A percentile compares a stretch with the other conserved stretches of the same genome.
Evolutionary conservation across 2,888 invertebrate species (phyloP).

Genomic region (Melanostoma mellinum): DNA sequence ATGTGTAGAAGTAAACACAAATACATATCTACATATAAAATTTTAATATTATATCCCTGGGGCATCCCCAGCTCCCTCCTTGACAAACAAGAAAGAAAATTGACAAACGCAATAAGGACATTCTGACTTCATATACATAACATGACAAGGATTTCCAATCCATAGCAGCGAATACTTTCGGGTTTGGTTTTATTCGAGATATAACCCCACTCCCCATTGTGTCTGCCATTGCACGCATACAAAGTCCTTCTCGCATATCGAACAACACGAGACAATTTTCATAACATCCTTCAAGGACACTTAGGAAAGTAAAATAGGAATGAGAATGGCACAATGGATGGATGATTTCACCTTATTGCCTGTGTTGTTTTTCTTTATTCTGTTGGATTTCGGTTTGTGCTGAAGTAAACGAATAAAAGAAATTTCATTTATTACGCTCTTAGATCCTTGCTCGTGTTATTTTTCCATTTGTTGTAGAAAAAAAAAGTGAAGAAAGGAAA

Average conservation of each 20-base stretch:
- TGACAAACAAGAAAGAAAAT: slow-evolving; percentile 10
- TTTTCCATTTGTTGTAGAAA: too few species aligned
- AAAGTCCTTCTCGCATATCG: slow-evolving; percentile 27
- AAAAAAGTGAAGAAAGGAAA: too few species aligned
- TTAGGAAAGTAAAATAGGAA: background rate
- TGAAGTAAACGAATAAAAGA: background rate
- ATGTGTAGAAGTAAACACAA: slow-evolving; percentile 17
- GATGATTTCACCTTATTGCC: slow-evolving; percentile 26
- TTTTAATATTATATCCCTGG: slow-evolving; percentile 51
- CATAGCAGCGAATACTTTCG: slow-evolving; percentile 32
- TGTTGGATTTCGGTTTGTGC: slow-evolving; percentile 11
- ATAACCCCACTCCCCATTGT: slow-evolving; percentile 22
- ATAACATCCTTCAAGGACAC: slow-evolving; percentile 57
- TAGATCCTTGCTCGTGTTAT: too few species aligned
- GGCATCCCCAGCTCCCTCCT: background rate
- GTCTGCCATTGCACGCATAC: slow-evolving; percentile 8
- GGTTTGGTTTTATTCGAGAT: slow-evolving; percentile 35
- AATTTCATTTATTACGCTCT: background rate
- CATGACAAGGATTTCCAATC: slow-evolving; percentile 18
- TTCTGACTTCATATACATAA: background rate
- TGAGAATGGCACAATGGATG: slow-evolving; percentile 13
- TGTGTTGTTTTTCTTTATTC: slow-evolving; percentile 24
- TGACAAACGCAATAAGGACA: slow-evolving; percentile 55
- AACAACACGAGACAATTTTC: slow-evolving; percentile 52
- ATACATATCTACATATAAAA: slow-evolving; percentile 31